phyloP scores from a whole-genome alignment of 2,113 vertebrate genomes.

The Mesoclemmys tuberculata region DNA sequence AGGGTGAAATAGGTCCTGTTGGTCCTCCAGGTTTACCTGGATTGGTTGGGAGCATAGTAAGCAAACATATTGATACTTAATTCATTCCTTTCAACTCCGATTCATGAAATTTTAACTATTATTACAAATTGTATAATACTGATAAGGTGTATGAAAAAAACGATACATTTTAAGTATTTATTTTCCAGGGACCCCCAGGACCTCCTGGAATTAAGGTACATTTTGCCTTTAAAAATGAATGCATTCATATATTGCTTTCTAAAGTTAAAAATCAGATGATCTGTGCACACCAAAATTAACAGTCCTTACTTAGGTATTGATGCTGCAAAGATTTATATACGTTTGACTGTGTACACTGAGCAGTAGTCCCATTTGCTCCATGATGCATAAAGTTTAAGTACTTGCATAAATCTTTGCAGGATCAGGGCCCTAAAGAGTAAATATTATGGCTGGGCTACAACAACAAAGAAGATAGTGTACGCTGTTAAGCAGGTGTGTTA shows the following conservation, averaged over 20 bases:
- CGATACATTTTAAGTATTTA: slow-evolving; percentile 1
- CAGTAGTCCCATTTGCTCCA: neutral
- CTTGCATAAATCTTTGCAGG: neutral
- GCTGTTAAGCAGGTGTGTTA: rapidly evolving
- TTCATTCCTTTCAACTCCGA: neutral
- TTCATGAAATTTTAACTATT: neutral
- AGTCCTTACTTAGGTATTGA: neutral
- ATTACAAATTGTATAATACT: neutral
- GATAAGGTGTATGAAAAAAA: neutral
- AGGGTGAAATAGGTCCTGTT: slow-evolving; percentile 91
- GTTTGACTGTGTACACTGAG: neutral
- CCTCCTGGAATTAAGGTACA: slow-evolving; percentile 89
- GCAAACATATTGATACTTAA: slow-evolving; percentile 36
- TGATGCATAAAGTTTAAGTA: neutral
- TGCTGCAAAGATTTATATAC: neutral
- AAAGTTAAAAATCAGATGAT: neutral
- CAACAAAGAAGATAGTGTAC: neutral
- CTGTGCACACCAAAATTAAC: neutral
- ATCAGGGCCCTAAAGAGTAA: neutral
- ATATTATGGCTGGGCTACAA: neutral
- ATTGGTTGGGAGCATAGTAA: slow-evolving; percentile 87
- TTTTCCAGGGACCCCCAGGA: slow-evolving; percentile 88
- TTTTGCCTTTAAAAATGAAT: slow-evolving; percentile 9
- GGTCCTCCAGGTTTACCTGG: slow-evolving; percentile 88
- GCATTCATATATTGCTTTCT: neutral